Conservation (phyloP, 2,113 vertebrate species). For the Xenopus tropicalis region DNA sequence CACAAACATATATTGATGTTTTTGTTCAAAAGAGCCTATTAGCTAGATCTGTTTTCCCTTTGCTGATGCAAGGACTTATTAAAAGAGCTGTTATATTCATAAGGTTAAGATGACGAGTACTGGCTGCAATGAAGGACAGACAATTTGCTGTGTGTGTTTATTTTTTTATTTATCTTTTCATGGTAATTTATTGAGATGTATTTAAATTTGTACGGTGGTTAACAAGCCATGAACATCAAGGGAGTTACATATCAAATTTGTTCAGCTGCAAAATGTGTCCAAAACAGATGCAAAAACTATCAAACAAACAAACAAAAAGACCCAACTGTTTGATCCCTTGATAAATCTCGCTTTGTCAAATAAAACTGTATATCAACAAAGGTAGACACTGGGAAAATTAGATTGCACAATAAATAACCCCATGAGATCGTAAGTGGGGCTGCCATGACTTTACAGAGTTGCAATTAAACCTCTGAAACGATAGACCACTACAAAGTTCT, state of each 20-base stretch:
- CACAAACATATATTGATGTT: slow-evolving; percentile 62
- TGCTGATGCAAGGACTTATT: slow-evolving; percentile 56
- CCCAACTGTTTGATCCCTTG: neutral
- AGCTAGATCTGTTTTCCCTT: slow-evolving; percentile 55
- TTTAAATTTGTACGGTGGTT: slow-evolving; percentile 33
- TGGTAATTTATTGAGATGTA: slow-evolving; percentile 40
- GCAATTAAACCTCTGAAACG: no score
- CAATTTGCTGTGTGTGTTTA: slow-evolving; percentile 34
- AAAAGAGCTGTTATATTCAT: slow-evolving; percentile 35
- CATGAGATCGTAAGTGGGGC: neutral
- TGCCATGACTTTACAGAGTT: no score
- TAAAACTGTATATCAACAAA: neutral
- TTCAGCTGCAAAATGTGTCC: slow-evolving; percentile 3
- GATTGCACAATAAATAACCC: neutral
- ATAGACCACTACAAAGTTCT: no score
- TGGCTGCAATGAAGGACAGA: slow-evolving; percentile 29
- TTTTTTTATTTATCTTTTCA: slow-evolving; percentile 39
- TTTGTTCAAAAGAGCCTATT: slow-evolving; percentile 59
- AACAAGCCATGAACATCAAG: slow-evolving; percentile 37
- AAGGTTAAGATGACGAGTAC: slow-evolving; percentile 27
- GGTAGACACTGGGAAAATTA: neutral
- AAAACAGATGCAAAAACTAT: slow-evolving; percentile 23
- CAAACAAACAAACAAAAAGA: neutral
- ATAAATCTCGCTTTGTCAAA: neutral
- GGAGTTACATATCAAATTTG: slow-evolving; percentile 26